Conservation (phyloP, 2,113 vertebrate genomes). For the Syngnathoides biaculeatus region DNA sequence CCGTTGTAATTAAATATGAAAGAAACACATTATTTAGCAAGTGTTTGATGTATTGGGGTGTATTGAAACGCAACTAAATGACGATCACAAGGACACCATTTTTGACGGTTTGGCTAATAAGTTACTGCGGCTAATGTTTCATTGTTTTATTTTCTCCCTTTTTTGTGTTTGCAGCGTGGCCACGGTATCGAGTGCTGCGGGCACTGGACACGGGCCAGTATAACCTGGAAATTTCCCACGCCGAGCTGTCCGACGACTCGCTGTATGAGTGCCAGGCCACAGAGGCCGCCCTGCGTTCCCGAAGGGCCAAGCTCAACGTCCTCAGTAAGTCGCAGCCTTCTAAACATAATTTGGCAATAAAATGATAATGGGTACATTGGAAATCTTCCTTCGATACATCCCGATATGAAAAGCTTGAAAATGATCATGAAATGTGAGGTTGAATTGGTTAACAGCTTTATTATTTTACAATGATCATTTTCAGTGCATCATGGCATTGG, state of each 20-base stretch:
- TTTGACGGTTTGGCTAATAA: background rate
- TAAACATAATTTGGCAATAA: background rate
- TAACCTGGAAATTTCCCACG: constrained; percentile 87
- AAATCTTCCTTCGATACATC: too few relatives aligned
- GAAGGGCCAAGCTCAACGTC: constrained; percentile 87
- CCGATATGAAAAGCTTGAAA: too few relatives aligned
- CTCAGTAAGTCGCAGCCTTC: constrained; percentile 78
- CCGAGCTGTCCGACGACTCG: constrained; percentile 89
- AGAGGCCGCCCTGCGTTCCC: constrained; percentile 87
- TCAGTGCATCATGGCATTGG: too few relatives aligned
- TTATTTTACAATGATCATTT: too few relatives aligned
- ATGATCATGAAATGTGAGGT: background rate
- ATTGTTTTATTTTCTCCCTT: constrained; percentile 14
- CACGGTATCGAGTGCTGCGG: constrained; percentile 83
- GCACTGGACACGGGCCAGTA: constrained; percentile 85
- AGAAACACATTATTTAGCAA: background rate
- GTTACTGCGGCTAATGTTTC: background rate
- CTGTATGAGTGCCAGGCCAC: constrained; percentile 95
- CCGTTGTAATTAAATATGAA: background rate
- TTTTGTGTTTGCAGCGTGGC: constrained; percentile 80
- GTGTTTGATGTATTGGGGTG: background rate
- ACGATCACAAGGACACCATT: background rate
- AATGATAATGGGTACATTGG: background rate
- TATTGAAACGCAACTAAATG: background rate
- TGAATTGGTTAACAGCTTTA: too few relatives aligned